Base-by-base conservation (phyloP, 2,113 vertebrate species). In the Recurvirostra avosetta region DNA sequence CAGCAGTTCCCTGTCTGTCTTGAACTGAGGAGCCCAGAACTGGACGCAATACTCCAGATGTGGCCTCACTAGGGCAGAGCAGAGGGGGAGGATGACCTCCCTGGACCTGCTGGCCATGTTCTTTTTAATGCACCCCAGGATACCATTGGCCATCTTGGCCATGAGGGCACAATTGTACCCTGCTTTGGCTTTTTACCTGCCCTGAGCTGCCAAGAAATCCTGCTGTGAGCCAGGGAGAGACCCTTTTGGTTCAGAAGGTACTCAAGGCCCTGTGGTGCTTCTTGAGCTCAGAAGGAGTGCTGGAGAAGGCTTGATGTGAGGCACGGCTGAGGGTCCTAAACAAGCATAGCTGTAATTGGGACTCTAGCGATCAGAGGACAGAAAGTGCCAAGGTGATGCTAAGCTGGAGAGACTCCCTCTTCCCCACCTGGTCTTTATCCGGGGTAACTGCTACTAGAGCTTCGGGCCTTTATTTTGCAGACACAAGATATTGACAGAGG, bases 301-400 rank as follows among this genome's bases (percentile, higher is more conserved):
- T 73, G 65, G 21, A 14, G 52, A 38, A 45, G 27, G 15, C 18
- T 55, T 67, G 13, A 6, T 43, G 27, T 30, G 55, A 12, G 36
- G 41, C 25, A 14, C 38, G 80, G 29, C 62, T 47, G 50, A 32
- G 58, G 30, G 29, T 47, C 34, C 27, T 53, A 12, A 47, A 41
- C 0, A 1, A 65, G 25, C 52, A 38, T 25, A 58, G 29, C 47
- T 34, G 40, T 47, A 15, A 32, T 6, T 0, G 1, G 26, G 40
- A 41, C 30, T 34, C 8, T 13, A 25, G 52, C 0, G 0, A 72
- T 8, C 34, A 32, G 47, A 68, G 32, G 49, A n/a, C 19, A 38
- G 66, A 56, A 58, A 43, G 32, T 50, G 26, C 10, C 13, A 22
- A 74, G 49, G 16, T 52, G 53, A 16, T 19, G 21, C 7, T 41